Conservation (phyloP, 2,113 vertebrate genomes). For the Trichechus manatus region DNA sequence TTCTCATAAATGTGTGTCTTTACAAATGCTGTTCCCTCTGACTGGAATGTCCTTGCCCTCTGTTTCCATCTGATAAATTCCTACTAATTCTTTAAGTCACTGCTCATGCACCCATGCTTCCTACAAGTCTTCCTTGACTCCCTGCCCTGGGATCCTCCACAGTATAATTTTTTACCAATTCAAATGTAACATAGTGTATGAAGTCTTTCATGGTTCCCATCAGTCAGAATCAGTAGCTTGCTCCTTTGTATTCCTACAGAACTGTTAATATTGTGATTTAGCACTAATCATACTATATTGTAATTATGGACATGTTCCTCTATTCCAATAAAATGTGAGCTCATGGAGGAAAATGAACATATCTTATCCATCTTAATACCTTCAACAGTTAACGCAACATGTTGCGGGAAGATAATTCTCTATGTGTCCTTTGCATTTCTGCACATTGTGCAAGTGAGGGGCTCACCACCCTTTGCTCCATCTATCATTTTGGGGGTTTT, state of each 20-base stretch:
- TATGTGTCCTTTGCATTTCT: too few relatives aligned
- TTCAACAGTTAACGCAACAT: neutral
- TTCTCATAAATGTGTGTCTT: neutral
- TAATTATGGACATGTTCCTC: neutral
- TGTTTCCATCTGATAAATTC: neutral
- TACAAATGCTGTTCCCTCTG: neutral
- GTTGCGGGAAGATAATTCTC: neutral
- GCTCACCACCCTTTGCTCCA: neutral
- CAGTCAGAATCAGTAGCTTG: neutral
- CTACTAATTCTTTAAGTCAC: neutral
- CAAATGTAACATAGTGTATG: neutral
- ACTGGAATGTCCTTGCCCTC: neutral
- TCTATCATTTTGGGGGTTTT: neutral
- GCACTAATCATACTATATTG: neutral
- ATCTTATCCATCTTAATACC: neutral
- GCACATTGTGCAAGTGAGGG: neutral
- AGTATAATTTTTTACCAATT: neutral
- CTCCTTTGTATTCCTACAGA: neutral
- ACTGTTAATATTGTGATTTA: neutral
- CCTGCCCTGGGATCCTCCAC: neutral
- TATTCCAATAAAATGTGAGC: neutral
- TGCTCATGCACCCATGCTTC: neutral
- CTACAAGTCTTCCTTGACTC: neutral
- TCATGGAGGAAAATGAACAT: neutral
- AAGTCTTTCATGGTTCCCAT: neutral